A percentile compares a stretch with the other conserved stretches of the same genome.
Conservation (phyloP, 2,797 vertebrate species). For the Sebastes oblongus region DNA sequence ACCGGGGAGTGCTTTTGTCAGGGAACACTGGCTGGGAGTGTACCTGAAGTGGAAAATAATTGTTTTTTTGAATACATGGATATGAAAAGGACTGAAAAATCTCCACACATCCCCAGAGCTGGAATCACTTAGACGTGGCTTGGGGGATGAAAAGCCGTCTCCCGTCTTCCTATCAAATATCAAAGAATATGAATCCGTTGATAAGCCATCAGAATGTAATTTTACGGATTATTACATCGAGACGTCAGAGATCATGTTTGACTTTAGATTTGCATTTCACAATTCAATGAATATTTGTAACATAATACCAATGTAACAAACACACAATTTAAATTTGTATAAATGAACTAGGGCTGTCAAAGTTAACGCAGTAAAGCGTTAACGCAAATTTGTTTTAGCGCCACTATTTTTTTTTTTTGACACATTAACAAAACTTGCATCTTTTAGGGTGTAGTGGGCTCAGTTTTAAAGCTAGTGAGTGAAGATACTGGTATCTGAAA, state of each 20-base stretch:
- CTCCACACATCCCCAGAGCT: background rate
- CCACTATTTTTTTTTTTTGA: no score
- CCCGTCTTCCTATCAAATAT: background rate
- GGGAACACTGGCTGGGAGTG: background rate
- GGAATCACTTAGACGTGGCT: background rate
- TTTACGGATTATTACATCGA: constrained; percentile 30
- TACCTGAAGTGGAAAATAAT: constrained; percentile 1
- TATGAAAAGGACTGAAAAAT: background rate
- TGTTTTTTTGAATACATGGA: background rate
- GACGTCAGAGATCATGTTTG: background rate
- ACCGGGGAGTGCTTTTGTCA: constrained; percentile 20
- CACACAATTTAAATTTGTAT: background rate
- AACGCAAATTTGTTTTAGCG: no score
- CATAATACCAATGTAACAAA: background rate
- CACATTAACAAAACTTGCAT: no score
- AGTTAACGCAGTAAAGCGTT: no score
- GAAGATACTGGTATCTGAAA: no score
- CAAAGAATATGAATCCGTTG: constrained; percentile 5
- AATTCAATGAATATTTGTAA: background rate
- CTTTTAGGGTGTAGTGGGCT: no score
- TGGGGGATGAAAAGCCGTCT: background rate
- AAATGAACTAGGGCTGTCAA: no score
- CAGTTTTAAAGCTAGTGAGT: no score
- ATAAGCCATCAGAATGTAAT: constrained; percentile 24
- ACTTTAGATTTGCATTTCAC: background rate